phyloP scores from a whole-genome alignment of 1,140 invertebrate genomes.

The Meteorus sp. region DNA sequence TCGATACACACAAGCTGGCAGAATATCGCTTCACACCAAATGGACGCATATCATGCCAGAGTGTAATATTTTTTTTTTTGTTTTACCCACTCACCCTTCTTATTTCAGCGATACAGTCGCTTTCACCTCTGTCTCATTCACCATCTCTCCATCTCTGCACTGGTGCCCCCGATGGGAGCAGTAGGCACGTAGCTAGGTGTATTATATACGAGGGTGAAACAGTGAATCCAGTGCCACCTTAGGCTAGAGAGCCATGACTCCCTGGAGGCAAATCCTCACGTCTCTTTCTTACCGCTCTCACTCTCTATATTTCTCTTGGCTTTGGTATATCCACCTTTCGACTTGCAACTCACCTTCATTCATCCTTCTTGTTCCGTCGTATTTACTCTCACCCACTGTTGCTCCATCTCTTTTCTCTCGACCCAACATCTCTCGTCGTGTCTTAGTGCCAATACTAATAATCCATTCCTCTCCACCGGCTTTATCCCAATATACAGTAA shows the following conservation, averaged over 20 bases:
- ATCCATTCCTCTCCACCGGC: conserved; percentile 44
- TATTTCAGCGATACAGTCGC: no score
- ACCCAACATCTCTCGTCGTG: conserved; percentile 8
- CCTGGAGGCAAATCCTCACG: conserved; percentile 40
- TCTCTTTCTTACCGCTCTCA: conserved; percentile 8
- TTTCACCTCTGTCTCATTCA: conserved; percentile 28
- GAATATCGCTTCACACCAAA: conserved; percentile 24
- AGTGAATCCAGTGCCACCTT: conserved; percentile 37
- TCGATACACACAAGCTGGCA: conserved; percentile 7
- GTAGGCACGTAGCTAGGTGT: conserved; percentile 39
- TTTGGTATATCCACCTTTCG: no score
- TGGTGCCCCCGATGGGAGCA: conserved; percentile 24
- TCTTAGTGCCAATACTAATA: conserved; percentile 49
- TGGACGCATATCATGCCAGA: no score
- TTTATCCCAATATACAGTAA: conserved; percentile 39
- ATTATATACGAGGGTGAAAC: conserved; percentile 42
- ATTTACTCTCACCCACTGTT: no score
- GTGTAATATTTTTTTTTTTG: no score
- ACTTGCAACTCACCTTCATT: conserved; percentile 9
- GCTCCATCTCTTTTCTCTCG: conserved; percentile 3
- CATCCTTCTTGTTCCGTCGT: no score
- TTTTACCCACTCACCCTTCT: no score
- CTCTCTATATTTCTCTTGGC: no score
- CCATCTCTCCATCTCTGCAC: conserved; percentile 19
- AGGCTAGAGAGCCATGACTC: conserved; percentile 35